Evolutionary conservation across 2,888 invertebrate genomes (phyloP), one percentile per base, ranked within the genome.

Genomic region (Masnerella sp.): DNA sequence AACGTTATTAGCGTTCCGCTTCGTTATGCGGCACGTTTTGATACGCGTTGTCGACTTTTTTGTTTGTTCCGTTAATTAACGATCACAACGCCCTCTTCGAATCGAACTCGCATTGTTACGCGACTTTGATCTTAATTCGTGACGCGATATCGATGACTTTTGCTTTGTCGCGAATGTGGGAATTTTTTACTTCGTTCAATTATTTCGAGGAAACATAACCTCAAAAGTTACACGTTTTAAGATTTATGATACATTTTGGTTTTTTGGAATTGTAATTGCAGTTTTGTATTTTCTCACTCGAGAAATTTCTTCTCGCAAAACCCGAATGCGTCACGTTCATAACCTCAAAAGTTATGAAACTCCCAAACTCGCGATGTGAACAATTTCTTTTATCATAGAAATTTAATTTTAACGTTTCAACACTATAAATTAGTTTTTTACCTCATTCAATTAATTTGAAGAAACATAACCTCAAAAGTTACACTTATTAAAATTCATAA

Each of bases 1-100:
- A 84, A 83, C 84, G 77, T 85, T 82, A 83, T 85, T 85, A 85
- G 82, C 78, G 83, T 78, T 77, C 76, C 77, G 78, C 78, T 80
- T 80, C 81, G 80, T 79, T 78, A 81, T 77, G 76, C 74, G 78
- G 75, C 78, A 75, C 80, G 80, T 79, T 79, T 77, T 75, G 75
- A 76, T 76, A 67, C 76, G 74, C 56, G 56, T 70, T 70, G 69
- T 70, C 61, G 61, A 8, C 28, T 9, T 61, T 54, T 22, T 49
- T 43, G 18, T 36, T 38, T 25, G 43, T 18, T 49, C 8, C 47
- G 52, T 70, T 74, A 70, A 74, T 74, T 70, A 70, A 74, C 61
- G 70, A 59, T 49, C 56, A 45, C 61, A 67, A 62, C 67, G 62
- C 58, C 65, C 65, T 59, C 64, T 45, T 43, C 43, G 56, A 49